These are phyloP conservation scores for Lasioglossum pauxillum DNA, from an alignment of 2,888 invertebrate genomes.

Conservation along the genomic window DNA sequence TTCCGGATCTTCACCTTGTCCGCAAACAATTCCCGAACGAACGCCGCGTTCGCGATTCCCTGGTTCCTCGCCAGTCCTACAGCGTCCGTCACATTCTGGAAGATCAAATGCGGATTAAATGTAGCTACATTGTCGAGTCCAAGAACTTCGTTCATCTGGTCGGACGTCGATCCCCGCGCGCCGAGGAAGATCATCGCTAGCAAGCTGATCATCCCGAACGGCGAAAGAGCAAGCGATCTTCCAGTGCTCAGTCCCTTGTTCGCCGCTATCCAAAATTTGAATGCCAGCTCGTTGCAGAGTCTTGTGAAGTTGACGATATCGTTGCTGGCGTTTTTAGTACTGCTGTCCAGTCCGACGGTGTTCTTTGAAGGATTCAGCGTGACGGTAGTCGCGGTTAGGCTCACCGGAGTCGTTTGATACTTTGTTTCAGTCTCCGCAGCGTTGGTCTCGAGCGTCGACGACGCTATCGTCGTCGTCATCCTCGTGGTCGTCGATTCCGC, in stretches of 20 bases:
- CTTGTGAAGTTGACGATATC: slow-evolving; percentile 92
- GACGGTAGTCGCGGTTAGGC: slow-evolving; percentile 51
- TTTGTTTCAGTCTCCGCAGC: background rate
- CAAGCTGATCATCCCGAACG: slow-evolving; percentile 93
- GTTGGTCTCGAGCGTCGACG: background rate
- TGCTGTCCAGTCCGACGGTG: slow-evolving; percentile 90
- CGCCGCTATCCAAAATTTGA: slow-evolving; percentile 92
- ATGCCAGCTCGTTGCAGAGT: slow-evolving; percentile 93
- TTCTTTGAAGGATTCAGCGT: slow-evolving; percentile 85
- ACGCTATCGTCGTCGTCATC: background rate
- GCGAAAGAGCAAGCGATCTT: slow-evolving; percentile 92
- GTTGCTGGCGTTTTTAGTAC: slow-evolving; percentile 89
- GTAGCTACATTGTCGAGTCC: slow-evolving; percentile 94
- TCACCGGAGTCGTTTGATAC: background rate
- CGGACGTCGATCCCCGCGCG: slow-evolving; percentile 93
- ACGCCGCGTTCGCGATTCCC: slow-evolving; percentile 92
- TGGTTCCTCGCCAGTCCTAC: slow-evolving; percentile 88
- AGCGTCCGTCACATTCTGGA: slow-evolving; percentile 94
- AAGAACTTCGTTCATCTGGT: slow-evolving; percentile 95
- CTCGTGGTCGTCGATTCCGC: background rate
- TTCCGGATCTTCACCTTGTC: slow-evolving; percentile 91
- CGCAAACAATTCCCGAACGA: slow-evolving; percentile 93
- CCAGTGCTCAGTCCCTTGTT: slow-evolving; percentile 89
- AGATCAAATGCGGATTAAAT: slow-evolving; percentile 94
- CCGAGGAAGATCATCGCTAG: slow-evolving; percentile 96